These are phyloP conservation scores for Lycaon pictus DNA, from an alignment of 2,113 vertebrate genomes.

Conservation along the genomic window DNA sequence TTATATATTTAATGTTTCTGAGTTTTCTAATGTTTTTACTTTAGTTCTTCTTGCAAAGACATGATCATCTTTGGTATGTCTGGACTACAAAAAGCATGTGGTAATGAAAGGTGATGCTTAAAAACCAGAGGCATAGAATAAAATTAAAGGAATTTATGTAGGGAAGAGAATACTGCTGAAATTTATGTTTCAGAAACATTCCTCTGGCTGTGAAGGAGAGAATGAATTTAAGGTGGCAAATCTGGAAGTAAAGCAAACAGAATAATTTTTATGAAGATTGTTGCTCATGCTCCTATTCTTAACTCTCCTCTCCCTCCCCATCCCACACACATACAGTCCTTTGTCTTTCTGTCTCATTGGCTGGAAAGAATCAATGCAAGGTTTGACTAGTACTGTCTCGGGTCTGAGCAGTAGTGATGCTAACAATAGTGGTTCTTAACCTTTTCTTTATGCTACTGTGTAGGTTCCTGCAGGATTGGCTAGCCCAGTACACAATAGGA, in stretches of 20 bases:
- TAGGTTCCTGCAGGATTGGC: not conserved
- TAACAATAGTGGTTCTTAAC: not conserved
- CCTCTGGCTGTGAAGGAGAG: not conserved
- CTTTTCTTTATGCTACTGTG: not conserved
- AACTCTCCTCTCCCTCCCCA: rapidly evolving
- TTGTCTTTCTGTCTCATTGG: not conserved
- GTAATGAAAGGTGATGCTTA: not conserved
- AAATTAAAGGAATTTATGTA: not conserved
- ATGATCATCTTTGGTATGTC: not conserved
- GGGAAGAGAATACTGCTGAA: not conserved
- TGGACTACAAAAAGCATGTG: not conserved
- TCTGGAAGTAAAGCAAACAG: not conserved
- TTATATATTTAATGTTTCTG: not conserved
- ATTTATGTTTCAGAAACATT: not conserved
- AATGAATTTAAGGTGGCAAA: not conserved
- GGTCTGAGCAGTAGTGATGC: not conserved
- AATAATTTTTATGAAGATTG: not conserved
- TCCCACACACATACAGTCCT: not conserved
- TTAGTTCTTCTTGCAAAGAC: not conserved
- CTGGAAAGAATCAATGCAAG: not conserved
- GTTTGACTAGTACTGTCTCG: not conserved
- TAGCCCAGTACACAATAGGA: rapidly evolving
- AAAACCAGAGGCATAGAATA: not conserved
- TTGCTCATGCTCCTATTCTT: not conserved
- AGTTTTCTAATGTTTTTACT: not conserved